Percentiles rank a stretch among this genome's conserved stretches.
phyloP scores from a whole-genome alignment of 2,888 invertebrate species.

The Caenorhabditis sulstoni region DNA sequence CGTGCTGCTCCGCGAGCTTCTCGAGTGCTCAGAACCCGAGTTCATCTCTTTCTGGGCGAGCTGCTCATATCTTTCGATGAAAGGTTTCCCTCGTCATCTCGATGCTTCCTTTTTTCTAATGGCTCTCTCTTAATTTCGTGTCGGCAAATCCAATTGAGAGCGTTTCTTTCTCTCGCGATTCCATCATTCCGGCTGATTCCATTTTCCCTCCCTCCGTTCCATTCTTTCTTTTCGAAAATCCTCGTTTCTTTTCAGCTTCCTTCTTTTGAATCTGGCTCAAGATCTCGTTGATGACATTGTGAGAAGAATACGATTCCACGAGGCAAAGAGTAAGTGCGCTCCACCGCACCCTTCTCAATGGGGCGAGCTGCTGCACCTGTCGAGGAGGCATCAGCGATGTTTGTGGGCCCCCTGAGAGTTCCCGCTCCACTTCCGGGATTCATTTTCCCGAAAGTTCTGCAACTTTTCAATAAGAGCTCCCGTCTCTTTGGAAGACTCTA shows the following conservation, averaged over 20 bases:
- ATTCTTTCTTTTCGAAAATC: conserved; percentile 12
- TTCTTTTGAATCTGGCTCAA: too few relatives aligned
- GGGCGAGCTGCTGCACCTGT: background rate
- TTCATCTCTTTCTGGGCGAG: conserved; percentile 20
- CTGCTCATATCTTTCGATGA: conserved; percentile 30
- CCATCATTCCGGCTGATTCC: too few relatives aligned
- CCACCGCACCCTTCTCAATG: too few relatives aligned
- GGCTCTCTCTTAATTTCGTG: conserved; percentile 44
- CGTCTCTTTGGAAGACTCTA: background rate
- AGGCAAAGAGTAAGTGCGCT: too few relatives aligned
- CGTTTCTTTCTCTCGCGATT: too few relatives aligned
- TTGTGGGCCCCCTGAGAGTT: background rate
- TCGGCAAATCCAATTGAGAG: conserved; percentile 47
- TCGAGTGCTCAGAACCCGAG: conserved; percentile 29
- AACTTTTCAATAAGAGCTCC: background rate
- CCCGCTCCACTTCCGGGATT: background rate
- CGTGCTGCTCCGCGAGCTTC: background rate
- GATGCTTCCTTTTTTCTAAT: conserved; percentile 23
- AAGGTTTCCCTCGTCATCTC: conserved; percentile 43
- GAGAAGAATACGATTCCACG: background rate
- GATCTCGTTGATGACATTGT: too few relatives aligned
- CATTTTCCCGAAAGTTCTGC: background rate
- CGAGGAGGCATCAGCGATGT: background rate
- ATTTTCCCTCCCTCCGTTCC: background rate
- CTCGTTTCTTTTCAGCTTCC: background rate